These are phyloP conservation scores for Semnornis frantzii DNA, from an alignment of 2,113 vertebrate species.

Conservation along the genomic window DNA sequence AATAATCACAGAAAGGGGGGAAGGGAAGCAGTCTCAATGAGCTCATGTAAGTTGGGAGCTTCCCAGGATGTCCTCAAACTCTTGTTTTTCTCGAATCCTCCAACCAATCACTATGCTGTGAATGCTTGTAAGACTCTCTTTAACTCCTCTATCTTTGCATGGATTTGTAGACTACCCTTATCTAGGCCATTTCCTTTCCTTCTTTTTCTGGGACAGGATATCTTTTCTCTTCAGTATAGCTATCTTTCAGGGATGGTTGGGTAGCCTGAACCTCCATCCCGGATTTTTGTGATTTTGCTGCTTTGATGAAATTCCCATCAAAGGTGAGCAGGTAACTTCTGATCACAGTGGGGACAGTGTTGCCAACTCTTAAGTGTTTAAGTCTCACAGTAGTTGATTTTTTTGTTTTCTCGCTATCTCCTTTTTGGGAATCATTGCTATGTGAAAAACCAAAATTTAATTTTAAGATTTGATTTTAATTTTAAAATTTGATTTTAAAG, in stretches of 20 bases:
- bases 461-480: background rate
- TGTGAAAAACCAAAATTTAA: background rate
- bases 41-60: slow-evolving; percentile 14
- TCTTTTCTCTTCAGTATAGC: background rate
- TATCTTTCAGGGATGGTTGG: background rate
- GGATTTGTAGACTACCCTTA: background rate
- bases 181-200: background rate
- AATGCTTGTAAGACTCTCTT: background rate
- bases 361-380: background rate
- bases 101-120: background rate
- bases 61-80: background rate
- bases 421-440: background rate
- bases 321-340: background rate
- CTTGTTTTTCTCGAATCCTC: background rate
- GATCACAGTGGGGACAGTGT: background rate
- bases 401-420: background rate
- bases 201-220: background rate
- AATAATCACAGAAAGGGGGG: slow-evolving; percentile 7
- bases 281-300: background rate
- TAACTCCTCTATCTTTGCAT: background rate
- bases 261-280: background rate
- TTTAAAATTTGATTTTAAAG: too few species aligned
- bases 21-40: background rate
- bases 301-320: background rate
- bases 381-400: background rate